Base-by-base conservation (phyloP, 1,140 invertebrate species). In the Acromyrmex echinatior region DNA sequence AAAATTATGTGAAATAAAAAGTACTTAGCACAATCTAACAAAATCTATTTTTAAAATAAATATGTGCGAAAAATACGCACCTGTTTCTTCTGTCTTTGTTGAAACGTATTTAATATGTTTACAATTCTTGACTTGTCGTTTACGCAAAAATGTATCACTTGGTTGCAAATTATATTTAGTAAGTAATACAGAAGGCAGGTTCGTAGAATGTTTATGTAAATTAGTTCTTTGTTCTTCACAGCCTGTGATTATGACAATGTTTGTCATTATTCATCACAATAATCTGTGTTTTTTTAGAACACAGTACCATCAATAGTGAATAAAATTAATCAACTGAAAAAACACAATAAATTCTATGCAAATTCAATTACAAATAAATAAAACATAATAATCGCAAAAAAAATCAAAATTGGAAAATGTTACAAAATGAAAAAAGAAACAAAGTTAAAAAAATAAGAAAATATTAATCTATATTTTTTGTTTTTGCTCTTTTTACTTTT, bases 91-190 rank as follows among this genome's bases (percentile, higher is more conserved):
- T 35, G 88, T 84, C 58, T 86, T 90, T 49, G 90, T 88, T 35
- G 91, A 90, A 77, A 91, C 87, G 68, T 91, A 93, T 62, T 93
- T 89, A 35, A 93, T 86, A 71, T 86, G 91, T 66, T 91, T 92
- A 65, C 91, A 94, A 63, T 93, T 90, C 25, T 91, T 87, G 39
- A 90, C 91, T 81, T 93, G 87, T 28, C 82, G 89, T 85, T 92
- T 88, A 87, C 91, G 92, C 45, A 91, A 53, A 53, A 93, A 86
- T 45, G 88, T 91, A 68, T 93, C 90, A 53, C 91, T 92, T 51
- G 90, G 89, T 70, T 87, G 74, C 56, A 91, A 66, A 79, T 93
- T 88, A 74, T 92, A 89, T 12, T 86, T 90, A 28, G 85, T 74
- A 58, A 93, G 82, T 76, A 89, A 86, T 66, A 91, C 87, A 56